Base-by-base conservation (phyloP, 2,797 vertebrate species). In the Brotula barbata region DNA sequence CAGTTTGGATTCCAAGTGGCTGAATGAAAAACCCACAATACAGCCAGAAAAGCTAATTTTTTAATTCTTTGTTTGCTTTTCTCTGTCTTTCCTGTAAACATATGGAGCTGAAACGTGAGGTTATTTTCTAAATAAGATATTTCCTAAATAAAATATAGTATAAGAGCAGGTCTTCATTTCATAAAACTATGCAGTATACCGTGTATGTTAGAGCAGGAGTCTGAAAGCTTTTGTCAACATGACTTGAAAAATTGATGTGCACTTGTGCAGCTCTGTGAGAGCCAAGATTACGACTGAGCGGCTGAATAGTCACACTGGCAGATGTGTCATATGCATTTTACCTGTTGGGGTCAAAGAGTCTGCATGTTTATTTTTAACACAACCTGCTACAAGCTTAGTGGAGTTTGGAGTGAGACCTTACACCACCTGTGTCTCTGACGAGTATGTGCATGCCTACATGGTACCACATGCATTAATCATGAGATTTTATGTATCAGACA, bases 211-310 rank as follows among this genome's bases (percentile, higher is more conserved):
- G 66, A 75, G 68, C 79, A 72, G 64, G 33, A 67, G 55, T 70
- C 80, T 86, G 82, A 90, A 89, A 91, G 87, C 87, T 89, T 89
- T 89, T 86, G 82, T 89, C 86, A 85, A 87, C 85, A 80, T n/a
- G 36, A 60, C 54, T 63, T 90, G 43, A 90, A 90, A 90, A 79
- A 90, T 90, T 79, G 65, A 89, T 88, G 79, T 55, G 58, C 43
- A 79, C 81, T 75, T 88, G 78, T 77, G 40, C 66, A 39, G 60
- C 64, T 68, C 23, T 34, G 37, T 46, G 69, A 81, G 41, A 63
- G 75, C 54, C 65, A 67, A 43, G 52, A 61, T 58, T 67, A 41
- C 34, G 33, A 60, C 31, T 23, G 52, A 59, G 61, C 20, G 28
- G 64, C 31, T 68, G 73, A 71, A 33, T 46, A 40, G 62, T 55